Base-by-base conservation (phyloP, 2,113 vertebrate genomes). In the Toxotes chatareus region DNA sequence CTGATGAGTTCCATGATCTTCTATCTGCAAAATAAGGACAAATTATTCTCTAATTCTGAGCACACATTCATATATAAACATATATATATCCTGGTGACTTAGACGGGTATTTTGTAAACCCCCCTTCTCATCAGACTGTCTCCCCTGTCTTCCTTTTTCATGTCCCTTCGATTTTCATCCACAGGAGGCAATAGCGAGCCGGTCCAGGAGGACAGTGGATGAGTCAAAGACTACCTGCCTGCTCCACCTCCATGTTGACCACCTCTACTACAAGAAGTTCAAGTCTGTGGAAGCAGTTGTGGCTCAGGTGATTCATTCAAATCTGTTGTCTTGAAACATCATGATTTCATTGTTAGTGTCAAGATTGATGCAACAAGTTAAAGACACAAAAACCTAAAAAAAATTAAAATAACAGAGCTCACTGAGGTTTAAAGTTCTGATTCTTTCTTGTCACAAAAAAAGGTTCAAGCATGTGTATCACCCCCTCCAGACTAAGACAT, bases 151-250 rank as follows among this genome's bases (percentile, higher is more conserved):
- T 21, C 27, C 36, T 12, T 2, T 44, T 4, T 62, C 19, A 16
- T 5, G 34, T 49, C 31, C 27, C 51, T 80, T 8, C 53, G 4
- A 17, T 60, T 84, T 34, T 81, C 12, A 49, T 77, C 83, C 76
- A 83, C 93, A 95, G 94, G 91, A 88, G 73, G 86, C 86, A 14
- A 38, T 86, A 46, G 31, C 62, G 23, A 91, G 77, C 69, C 93
- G 92, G 36, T 73, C 73, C 3, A 93, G 80, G 73, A 92, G 95
- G 72, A 96, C 88, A 10, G 55, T 93, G 8, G 94, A 96, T 76
- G 84, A 93, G 63, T 91, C 93, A 5, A 96, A 94, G 83, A 96
- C 91, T 67, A 95, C 90, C 79, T 97, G 96, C 73, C 88, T 96
- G 55, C 88, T 97, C 1, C 93, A 97, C 73, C 51, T 97, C 34